Conservation (phyloP, 2,797 vertebrate genomes). For the Gallirallus australis region DNA sequence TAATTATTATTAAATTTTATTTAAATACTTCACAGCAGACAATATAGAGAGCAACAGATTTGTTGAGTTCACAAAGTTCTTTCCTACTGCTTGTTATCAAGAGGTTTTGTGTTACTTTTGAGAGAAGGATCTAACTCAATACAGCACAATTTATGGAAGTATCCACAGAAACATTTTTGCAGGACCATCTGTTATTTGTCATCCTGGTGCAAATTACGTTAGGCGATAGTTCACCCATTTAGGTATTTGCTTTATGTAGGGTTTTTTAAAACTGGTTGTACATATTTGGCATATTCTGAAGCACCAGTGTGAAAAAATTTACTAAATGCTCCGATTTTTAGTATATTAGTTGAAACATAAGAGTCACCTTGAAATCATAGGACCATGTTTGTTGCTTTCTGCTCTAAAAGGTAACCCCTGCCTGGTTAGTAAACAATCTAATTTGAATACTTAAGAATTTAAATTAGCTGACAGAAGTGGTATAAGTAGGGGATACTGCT, state of each 20-base stretch:
- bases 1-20: background rate
- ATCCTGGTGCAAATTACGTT: background rate
- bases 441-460: background rate
- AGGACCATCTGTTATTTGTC: background rate
- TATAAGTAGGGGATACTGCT: background rate
- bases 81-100: background rate
- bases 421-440: background rate
- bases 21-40: background rate
- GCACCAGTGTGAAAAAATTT: background rate
- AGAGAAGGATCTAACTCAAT: background rate
- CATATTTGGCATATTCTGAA: background rate
- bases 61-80: background rate
- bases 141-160: background rate
- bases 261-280: background rate
- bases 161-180: background rate
- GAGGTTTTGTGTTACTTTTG: background rate
- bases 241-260: background rate
- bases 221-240: background rate
- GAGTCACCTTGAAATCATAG: background rate
- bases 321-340: background rate
- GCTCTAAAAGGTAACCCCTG: background rate
- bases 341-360: background rate
- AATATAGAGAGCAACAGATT: background rate
- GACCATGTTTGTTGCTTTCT: background rate
- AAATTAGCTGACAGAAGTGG: background rate